Conservation (phyloP, 2,113 vertebrate species). For the Uropsilus gracilis region DNA sequence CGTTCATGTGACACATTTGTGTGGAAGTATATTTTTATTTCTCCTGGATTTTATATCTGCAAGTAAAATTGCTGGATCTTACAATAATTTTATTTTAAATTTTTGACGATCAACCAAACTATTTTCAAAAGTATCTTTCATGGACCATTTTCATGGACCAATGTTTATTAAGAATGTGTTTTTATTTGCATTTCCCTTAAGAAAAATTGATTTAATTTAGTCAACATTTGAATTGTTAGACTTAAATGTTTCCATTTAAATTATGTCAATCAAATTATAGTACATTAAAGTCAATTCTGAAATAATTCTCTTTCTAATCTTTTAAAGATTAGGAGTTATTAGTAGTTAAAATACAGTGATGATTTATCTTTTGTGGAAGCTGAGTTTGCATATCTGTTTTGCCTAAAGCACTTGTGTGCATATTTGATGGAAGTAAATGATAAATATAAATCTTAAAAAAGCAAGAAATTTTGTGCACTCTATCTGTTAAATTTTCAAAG, state of each 20-base stretch:
- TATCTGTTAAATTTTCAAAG: neutral
- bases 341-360: neutral
- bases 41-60: neutral
- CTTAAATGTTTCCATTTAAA: neutral
- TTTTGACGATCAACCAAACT: neutral
- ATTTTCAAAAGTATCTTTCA: neutral
- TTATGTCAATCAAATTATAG: neutral
- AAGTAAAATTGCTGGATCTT: neutral
- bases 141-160: no score
- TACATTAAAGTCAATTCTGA: neutral
- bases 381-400: neutral
- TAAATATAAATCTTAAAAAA: neutral
- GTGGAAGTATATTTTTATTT: neutral
- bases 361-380: constrained; percentile 10
- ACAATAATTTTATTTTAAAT: neutral
- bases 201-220: neutral
- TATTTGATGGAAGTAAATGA: neutral
- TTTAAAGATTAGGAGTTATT: neutral
- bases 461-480: neutral
- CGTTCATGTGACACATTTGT: neutral
- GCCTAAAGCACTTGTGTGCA: neutral
- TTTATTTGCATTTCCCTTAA: neutral
- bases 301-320: neutral
- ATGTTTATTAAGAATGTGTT: neutral
- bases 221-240: neutral